A percentile compares a stretch with the other conserved stretches of the same genome.
Evolutionary conservation across 2,113 vertebrate genomes (phyloP).

Genomic region (Laticauda colubrina): DNA sequence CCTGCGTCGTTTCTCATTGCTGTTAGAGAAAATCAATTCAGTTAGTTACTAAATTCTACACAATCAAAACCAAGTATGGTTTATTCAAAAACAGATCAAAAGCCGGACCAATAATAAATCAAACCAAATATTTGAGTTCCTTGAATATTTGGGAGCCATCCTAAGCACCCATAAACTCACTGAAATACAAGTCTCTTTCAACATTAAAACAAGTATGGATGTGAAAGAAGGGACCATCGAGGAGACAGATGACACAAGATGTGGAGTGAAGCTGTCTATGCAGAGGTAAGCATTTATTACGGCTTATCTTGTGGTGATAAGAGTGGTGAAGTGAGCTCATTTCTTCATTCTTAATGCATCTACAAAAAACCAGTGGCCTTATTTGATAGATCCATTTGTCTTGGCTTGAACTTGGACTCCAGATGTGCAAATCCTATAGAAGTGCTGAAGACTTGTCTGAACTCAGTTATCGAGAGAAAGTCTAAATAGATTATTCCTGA

Average conservation of each 20-base stretch:
- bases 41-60: neutral
- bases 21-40: constrained; percentile 50
- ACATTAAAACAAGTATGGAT: neutral
- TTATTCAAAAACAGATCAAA: neutral
- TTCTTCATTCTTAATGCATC: neutral
- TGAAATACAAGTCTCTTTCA: neutral
- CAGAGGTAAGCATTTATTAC: neutral
- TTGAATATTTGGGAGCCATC: neutral
- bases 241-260: neutral
- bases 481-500: neutral
- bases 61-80: neutral
- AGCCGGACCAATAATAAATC: neutral
- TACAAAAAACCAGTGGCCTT: neutral
- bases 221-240: neutral
- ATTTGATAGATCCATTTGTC: neutral
- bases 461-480: neutral
- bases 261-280: neutral
- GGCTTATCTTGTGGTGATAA: neutral
- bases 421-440: neutral
- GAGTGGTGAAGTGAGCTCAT: neutral
- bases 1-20: constrained; percentile 88
- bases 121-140: neutral
- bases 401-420: neutral
- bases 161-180: neutral
- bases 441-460: neutral